These are phyloP conservation scores for Tetranychus piercei DNA, from an alignment of 2,888 invertebrate species.

Conservation along the genomic window DNA sequence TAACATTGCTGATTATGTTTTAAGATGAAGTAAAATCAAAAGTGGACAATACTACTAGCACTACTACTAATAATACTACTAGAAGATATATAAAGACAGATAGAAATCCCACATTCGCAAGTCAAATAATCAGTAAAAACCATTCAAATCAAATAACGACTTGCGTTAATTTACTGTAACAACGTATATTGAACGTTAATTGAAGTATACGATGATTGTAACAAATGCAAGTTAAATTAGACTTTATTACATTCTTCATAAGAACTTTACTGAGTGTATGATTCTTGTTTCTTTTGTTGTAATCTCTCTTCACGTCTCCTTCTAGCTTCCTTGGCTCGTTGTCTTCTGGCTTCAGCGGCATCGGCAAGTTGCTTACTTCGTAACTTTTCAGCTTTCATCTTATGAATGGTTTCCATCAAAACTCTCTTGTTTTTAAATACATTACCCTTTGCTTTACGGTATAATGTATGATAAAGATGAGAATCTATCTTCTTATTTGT, in stretches of 20 bases:
- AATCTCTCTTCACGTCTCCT: slow-evolving; percentile 84
- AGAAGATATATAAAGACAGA: too few relatives aligned
- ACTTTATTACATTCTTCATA: neutral
- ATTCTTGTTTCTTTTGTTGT: slow-evolving; percentile 10
- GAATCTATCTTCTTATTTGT: slow-evolving; percentile 97
- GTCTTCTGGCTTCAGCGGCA: slow-evolving; percentile 91
- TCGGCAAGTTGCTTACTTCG: slow-evolving; percentile 88
- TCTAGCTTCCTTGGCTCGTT: slow-evolving; percentile 88
- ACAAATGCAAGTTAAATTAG: neutral
- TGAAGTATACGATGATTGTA: too few relatives aligned
- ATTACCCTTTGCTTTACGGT: slow-evolving; percentile 94
- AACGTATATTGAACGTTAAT: too few relatives aligned
- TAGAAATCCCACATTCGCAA: too few relatives aligned
- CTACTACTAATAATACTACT: too few relatives aligned
- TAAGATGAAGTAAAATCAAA: too few relatives aligned
- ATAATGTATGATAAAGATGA: slow-evolving; percentile 90
- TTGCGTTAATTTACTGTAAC: too few relatives aligned
- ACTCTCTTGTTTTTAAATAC: slow-evolving; percentile 79
- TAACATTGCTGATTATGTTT: too few relatives aligned
- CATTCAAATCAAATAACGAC: too few relatives aligned
- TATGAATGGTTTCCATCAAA: slow-evolving; percentile 99
- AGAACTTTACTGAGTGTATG: neutral
- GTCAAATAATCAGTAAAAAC: too few relatives aligned
- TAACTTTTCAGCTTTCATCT: slow-evolving; percentile 98
- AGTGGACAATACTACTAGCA: too few relatives aligned